Percentiles rank a stretch among this genome's conserved stretches.
Conservation (phyloP, 2,797 vertebrate genomes). For the Lepus townsendii region DNA sequence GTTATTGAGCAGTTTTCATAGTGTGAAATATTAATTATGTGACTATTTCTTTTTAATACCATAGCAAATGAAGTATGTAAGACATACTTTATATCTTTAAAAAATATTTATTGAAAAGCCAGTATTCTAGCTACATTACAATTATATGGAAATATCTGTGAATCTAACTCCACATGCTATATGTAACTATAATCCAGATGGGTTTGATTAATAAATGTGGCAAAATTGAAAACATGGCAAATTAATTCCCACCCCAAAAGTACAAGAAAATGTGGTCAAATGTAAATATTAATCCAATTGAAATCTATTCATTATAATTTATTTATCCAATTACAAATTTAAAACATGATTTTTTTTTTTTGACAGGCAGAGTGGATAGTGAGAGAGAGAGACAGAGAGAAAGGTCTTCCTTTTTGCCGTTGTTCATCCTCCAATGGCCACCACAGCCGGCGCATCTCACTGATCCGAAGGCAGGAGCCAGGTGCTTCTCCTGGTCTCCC, state of each 20-base stretch:
- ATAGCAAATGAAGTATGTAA: background rate
- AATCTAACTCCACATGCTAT: background rate
- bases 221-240: background rate
- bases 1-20: background rate
- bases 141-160: background rate
- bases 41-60: background rate
- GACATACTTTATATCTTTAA: conserved; percentile 4
- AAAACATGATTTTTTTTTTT: no score
- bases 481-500: no score
- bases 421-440: no score
- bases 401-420: no score
- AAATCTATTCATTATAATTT: background rate
- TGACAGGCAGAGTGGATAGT: no score
- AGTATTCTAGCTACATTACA: background rate
- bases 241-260: background rate
- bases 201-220: background rate
- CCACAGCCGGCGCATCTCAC: no score
- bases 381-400: no score
- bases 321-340: background rate
- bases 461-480: no score
- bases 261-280: background rate
- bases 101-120: background rate
- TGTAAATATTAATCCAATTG: background rate
- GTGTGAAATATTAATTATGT: background rate
- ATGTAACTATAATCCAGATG: background rate